A percentile compares a stretch with the other conserved stretches of the same genome.
These are phyloP conservation scores for Eupithecia pulchellata DNA, from an alignment of 2,888 invertebrate genomes.

Conservation along the genomic window DNA sequence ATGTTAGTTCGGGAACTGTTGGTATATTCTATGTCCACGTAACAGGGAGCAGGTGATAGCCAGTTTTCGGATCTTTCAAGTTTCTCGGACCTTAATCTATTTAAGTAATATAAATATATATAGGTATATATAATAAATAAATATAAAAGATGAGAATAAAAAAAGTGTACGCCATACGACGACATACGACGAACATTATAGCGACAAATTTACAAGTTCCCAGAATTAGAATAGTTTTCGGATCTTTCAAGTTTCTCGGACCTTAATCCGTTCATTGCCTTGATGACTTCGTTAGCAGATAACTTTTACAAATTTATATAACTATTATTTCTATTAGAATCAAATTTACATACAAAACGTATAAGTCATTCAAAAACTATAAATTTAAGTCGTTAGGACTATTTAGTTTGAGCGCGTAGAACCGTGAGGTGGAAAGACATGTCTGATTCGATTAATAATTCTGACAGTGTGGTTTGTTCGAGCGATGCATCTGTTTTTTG, in stretches of 20 bases:
- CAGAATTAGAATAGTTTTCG: no score
- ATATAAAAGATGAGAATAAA: no score
- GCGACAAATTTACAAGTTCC: no score
- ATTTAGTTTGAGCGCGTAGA: slow-evolving; percentile 47
- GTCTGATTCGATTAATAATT: slow-evolving; percentile 68
- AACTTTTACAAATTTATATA: not conserved
- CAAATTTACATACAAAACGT: slow-evolving; percentile 42
- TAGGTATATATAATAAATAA: no score
- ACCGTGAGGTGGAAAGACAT: slow-evolving; percentile 58
- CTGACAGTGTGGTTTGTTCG: slow-evolving; percentile 54
- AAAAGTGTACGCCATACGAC: no score
- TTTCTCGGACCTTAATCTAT: not conserved
- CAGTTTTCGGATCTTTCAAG: not conserved
- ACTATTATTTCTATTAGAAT: slow-evolving; percentile 41
- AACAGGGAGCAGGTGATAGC: not conserved
- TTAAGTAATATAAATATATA: no score
- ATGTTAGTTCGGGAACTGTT: not conserved
- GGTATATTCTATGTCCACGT: not conserved
- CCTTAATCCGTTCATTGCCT: not conserved
- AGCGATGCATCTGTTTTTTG: slow-evolving; percentile 27
- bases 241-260: not conserved
- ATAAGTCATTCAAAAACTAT: slow-evolving; percentile 23
- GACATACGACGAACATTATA: no score
- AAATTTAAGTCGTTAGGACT: slow-evolving; percentile 52
- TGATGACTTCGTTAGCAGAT: not conserved